Evolutionary conservation across 2,113 vertebrate species (phyloP).

Genomic region (Corvus hawaiiensis): DNA sequence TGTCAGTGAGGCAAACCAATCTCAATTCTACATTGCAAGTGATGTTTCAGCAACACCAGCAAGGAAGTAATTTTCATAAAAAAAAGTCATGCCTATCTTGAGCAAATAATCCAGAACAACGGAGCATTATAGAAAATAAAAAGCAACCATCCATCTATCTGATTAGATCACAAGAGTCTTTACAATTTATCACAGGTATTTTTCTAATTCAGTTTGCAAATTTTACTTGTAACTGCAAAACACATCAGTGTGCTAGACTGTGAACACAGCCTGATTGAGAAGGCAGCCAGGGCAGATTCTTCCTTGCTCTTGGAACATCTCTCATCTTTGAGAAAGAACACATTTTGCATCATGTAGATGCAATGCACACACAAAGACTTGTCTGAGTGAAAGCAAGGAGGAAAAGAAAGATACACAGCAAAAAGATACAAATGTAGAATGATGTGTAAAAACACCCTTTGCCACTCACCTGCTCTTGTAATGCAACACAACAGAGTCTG

Average conservation of each 20-base stretch:
- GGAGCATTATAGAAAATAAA: not conserved
- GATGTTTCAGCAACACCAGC: not conserved
- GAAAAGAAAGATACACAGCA: not conserved
- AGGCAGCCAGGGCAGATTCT: not conserved
- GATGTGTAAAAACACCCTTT: not conserved
- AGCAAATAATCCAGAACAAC: not conserved
- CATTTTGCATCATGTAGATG: rapidly evolving
- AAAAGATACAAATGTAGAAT: not conserved
- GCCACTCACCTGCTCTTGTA: not conserved
- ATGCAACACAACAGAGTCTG: not conserved
- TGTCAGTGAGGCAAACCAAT: not conserved
- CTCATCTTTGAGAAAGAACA: not conserved
- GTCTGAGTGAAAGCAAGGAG: not conserved
- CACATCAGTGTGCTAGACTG: not conserved
- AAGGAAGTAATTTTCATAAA: not conserved
- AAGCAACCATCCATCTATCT: not conserved
- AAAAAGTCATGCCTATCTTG: not conserved
- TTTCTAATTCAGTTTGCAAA: not conserved
- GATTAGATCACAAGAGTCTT: not conserved
- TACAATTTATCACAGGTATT: not conserved
- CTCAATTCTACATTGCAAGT: not conserved
- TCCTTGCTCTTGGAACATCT: not conserved
- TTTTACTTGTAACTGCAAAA: not conserved
- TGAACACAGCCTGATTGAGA: not conserved
- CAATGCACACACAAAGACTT: not conserved